These are phyloP conservation scores for Leptopilina myrica DNA, from an alignment of 2,888 invertebrate genomes.

Conservation along the genomic window DNA sequence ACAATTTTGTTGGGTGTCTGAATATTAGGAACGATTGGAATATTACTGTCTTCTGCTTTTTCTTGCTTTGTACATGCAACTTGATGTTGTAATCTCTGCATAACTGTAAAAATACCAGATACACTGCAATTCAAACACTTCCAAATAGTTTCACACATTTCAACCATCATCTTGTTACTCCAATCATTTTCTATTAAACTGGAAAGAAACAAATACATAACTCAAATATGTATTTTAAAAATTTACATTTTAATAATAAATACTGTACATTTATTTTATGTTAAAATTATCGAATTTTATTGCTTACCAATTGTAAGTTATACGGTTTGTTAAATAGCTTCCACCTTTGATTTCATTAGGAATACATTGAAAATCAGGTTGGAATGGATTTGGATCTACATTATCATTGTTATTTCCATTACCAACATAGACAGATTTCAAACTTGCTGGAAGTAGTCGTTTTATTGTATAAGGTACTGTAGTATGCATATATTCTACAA, in stretches of 20 bases:
- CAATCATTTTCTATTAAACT: slow-evolving; percentile 84
- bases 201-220: slow-evolving; percentile 58
- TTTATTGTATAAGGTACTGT: slow-evolving; percentile 88
- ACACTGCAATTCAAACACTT: slow-evolving; percentile 84
- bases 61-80: slow-evolving; percentile 69
- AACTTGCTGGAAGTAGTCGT: slow-evolving; percentile 89
- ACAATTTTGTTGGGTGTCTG: slow-evolving; percentile 80
- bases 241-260: background rate
- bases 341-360: slow-evolving; percentile 89
- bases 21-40: slow-evolving; percentile 57
- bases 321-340: slow-evolving; percentile 86
- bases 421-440: slow-evolving; percentile 85
- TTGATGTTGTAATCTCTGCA: slow-evolving; percentile 87
- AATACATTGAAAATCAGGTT: slow-evolving; percentile 80
- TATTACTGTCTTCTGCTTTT: slow-evolving; percentile 64
- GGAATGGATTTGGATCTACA: slow-evolving; percentile 85
- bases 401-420: slow-evolving; percentile 67
- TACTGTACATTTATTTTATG: too few relatives aligned
- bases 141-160: slow-evolving; percentile 83
- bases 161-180: slow-evolving; percentile 81
- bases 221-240: background rate
- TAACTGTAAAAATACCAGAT: slow-evolving; percentile 81
- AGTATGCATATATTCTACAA: slow-evolving; percentile 85
- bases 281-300: background rate
- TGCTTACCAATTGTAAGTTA: slow-evolving; percentile 87